Conservation (phyloP, 2,113 vertebrate species). For the Grammomys surdaster region DNA sequence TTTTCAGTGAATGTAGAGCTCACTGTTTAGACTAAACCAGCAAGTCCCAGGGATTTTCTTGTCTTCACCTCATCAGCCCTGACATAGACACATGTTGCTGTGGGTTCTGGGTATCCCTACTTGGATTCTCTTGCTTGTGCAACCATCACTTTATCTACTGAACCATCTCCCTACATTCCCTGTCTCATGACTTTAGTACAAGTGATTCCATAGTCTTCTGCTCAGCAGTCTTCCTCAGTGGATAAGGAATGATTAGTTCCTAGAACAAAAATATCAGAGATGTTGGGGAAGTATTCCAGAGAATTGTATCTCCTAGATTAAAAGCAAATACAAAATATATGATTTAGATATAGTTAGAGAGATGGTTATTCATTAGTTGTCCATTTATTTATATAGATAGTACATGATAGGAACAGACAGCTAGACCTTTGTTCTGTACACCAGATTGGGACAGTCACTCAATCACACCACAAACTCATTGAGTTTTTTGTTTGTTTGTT, state of each 20-base stretch:
- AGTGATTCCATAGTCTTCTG: not conserved
- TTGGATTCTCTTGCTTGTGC: not conserved
- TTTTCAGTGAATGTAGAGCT: not conserved
- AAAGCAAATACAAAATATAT: not conserved
- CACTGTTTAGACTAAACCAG: not conserved
- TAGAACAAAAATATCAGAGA: not conserved
- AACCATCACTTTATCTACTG: not conserved
- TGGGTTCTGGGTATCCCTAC: not conserved
- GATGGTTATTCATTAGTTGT: not conserved
- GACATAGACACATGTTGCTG: not conserved
- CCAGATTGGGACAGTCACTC: not conserved
- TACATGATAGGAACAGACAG: not conserved
- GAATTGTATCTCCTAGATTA: not conserved
- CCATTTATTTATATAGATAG: not conserved
- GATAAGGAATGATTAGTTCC: not conserved
- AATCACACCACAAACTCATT: not conserved
- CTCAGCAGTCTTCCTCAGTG: no score
- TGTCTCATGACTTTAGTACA: not conserved
- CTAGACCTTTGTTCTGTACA: not conserved
- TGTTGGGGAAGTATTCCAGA: not conserved
- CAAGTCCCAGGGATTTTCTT: no score
- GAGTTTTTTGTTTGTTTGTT: no score
- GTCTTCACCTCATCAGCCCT: not conserved
- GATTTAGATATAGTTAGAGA: not conserved
- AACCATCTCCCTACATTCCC: no score